A percentile compares a stretch with the other conserved stretches of the same genome.
Evolutionary conservation across 2,797 vertebrate genomes (phyloP).

Genomic region (Notoglanidium macrostoma): DNA sequence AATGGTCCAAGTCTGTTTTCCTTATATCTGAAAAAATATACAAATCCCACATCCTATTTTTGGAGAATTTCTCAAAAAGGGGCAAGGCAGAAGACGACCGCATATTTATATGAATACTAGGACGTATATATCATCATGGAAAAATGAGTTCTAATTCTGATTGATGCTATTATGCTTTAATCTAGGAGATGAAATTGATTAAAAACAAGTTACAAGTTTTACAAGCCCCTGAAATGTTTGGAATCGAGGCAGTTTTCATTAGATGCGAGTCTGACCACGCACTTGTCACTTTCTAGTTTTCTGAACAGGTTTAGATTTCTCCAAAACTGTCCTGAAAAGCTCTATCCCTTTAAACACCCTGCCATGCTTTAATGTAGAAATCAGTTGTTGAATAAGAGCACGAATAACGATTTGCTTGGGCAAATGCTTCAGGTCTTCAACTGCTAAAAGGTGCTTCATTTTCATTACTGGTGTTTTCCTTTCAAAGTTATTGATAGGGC

Average conservation of each 20-base stretch:
- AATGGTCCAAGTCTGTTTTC: background rate
- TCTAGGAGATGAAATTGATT: background rate
- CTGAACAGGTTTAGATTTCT: slow-evolving; percentile 5
- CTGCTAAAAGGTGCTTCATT: slow-evolving; percentile 35
- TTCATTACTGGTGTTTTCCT: slow-evolving; percentile 20
- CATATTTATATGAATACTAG: background rate
- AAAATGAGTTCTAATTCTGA: background rate
- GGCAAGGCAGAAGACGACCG: background rate
- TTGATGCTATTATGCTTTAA: background rate
- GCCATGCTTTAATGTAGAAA: slow-evolving; percentile 37
- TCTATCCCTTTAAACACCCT: slow-evolving; percentile 38
- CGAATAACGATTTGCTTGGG: slow-evolving; percentile 6
- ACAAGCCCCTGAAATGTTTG: slow-evolving; percentile 15
- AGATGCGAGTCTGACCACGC: slow-evolving; percentile 21
- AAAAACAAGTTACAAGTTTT: background rate
- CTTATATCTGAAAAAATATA: background rate
- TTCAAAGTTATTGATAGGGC: background rate
- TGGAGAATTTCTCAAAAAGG: background rate
- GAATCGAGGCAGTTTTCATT: slow-evolving; percentile 21
- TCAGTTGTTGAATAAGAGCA: slow-evolving; percentile 10
- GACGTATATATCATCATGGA: background rate
- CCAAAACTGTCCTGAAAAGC: slow-evolving; percentile 23
- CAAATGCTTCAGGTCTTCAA: slow-evolving; percentile 5
- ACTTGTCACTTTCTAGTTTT: slow-evolving; percentile 46
- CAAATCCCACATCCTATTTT: background rate